These are phyloP conservation scores for Zoanthus solanderi DNA, from an alignment of 92 coral and sea anemone genomes.

Conservation along the genomic window DNA sequence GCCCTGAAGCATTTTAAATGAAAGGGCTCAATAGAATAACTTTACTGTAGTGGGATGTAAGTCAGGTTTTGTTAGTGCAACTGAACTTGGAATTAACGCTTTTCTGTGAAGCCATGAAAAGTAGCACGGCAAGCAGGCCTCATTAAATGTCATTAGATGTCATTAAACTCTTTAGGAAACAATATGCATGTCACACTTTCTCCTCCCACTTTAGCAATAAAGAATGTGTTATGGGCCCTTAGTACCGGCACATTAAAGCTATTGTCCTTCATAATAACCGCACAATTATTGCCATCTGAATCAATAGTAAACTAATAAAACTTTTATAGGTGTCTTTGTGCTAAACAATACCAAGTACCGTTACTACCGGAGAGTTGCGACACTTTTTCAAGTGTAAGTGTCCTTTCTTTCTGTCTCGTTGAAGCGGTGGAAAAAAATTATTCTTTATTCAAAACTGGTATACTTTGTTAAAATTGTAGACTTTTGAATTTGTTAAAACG, in stretches of 20 bases:
- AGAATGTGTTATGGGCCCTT: constrained; percentile 27
- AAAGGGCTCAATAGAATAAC: background rate
- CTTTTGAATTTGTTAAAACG: too few species aligned
- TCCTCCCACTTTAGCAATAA: background rate
- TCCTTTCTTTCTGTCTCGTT: too few species aligned
- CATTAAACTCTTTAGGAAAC: constrained; percentile 17
- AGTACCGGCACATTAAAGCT: background rate
- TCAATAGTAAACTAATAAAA: constrained; percentile 29
- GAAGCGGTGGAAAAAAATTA: too few species aligned
- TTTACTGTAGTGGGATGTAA: background rate
- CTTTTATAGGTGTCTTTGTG: constrained; percentile 20
- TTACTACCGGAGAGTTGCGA: constrained; percentile 5
- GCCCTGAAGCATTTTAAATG: background rate
- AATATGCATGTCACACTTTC: background rate
- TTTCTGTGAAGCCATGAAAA: background rate
- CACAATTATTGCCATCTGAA: constrained; percentile 25
- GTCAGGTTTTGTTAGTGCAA: constrained; percentile 1
- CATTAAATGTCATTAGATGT: constrained; percentile 16
- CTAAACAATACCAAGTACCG: background rate
- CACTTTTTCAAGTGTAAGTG: background rate
- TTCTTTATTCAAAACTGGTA: too few species aligned
- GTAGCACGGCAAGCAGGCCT: background rate
- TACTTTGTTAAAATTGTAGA: too few species aligned
- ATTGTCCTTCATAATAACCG: background rate
- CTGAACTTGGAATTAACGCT: background rate